Conservation (phyloP, 2,113 vertebrate species). For the Rhodinocichla rosea region DNA sequence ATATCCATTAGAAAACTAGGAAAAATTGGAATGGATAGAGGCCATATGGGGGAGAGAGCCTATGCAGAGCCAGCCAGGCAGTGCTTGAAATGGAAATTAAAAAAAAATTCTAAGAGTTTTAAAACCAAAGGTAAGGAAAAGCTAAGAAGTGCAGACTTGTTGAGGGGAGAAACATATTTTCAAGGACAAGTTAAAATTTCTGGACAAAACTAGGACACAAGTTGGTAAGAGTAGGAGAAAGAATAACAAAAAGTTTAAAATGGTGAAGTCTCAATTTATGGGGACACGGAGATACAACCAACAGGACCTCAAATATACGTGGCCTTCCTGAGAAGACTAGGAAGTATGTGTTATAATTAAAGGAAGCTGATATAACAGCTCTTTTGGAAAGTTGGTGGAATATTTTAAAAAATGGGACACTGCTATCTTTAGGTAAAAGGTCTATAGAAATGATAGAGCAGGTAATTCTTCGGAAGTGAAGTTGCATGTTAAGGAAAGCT, state of each 20-base stretch:
- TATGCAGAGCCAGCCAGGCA: background rate
- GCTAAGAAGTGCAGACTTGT: background rate
- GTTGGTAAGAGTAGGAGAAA: background rate
- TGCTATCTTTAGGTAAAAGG: background rate
- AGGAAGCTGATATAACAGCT: background rate
- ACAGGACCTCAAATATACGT: background rate
- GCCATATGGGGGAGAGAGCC: background rate
- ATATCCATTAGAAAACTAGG: background rate
- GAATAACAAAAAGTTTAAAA: background rate
- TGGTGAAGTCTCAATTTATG: background rate
- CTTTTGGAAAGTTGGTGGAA: background rate
- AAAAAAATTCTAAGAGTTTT: background rate
- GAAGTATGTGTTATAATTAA: background rate
- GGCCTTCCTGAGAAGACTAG: background rate
- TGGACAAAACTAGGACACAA: background rate
- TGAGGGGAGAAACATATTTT: background rate
- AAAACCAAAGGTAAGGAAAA: background rate
- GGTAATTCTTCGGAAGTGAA: background rate
- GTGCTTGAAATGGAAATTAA: background rate
- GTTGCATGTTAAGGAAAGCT: background rate
- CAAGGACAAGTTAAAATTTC: background rate
- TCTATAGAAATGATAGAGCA: background rate
- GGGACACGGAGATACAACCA: background rate
- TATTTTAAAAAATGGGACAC: background rate
- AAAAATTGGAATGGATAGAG: background rate